A percentile compares a stretch with the other conserved stretches of the same genome.
Evolutionary conservation across 2,797 vertebrate species (phyloP).

Genomic region (Darevskia nairensis): DNA sequence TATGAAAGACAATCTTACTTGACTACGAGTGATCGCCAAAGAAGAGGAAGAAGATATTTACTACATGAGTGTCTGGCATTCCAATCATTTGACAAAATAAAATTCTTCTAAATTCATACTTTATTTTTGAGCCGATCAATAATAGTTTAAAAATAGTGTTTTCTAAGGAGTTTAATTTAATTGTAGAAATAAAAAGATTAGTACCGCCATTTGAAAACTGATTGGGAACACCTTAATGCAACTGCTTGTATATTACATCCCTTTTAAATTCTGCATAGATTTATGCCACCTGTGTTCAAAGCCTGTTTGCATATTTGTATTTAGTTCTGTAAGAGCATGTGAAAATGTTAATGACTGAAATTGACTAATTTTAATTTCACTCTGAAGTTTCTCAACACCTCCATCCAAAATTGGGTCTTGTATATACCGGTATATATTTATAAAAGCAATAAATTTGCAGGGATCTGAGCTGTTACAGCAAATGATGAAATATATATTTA

Average conservation of each 20-base stretch:
- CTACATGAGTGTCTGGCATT: neutral
- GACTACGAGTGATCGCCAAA: too few relatives aligned
- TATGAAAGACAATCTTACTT: too few relatives aligned
- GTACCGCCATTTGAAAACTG: neutral
- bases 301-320: conserved; percentile 33
- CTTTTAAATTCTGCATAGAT: neutral
- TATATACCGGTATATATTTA: neutral
- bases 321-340: conserved; percentile 19
- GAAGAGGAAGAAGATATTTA: neutral
- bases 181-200: neutral
- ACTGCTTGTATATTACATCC: neutral
- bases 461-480: neutral
- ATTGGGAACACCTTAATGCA: neutral
- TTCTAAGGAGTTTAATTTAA: conserved; percentile 20
- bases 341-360: conserved; percentile 1
- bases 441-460: conserved; percentile 17
- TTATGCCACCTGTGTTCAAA: neutral
- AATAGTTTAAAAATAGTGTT: neutral
- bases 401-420: neutral
- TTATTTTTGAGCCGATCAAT: conserved; percentile 5
- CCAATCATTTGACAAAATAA: neutral
- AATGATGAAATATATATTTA: conserved; percentile 35
- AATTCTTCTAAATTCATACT: conserved; percentile 25
- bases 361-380: conserved; percentile 37
- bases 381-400: too few relatives aligned